Base-by-base conservation (phyloP, 2,797 vertebrate species). In the Gephyroberyx darwinii region DNA sequence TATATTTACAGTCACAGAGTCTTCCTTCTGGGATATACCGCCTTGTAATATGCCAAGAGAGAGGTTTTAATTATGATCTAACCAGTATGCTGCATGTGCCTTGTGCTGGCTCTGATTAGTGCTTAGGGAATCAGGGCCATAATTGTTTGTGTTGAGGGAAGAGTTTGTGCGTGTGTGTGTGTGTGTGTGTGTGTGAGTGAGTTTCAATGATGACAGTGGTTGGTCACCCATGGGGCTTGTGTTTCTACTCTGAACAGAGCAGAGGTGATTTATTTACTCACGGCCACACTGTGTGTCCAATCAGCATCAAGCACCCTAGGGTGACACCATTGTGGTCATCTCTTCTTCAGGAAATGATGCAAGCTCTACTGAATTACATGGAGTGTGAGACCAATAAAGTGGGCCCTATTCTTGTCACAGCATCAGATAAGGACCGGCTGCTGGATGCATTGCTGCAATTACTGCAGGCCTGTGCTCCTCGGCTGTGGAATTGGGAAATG, bases 11-110 rank as follows among this genome's bases (percentile, higher is more conserved):
- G 85, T 85, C 82, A 82, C 84, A 83, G 77, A 85, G 77, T 82
- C 57, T 77, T 87, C 75, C 91, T 86, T 85, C 69, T 86, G 87
- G 89, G 91, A 91, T 61, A 91, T 61, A 75, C 33, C 80, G 86
- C 66, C 86, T 85, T 74, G 65, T 89, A 91, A 93, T 93, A 89
- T 87, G 90, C 89, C 91, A 88, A 86, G 91, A 91, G 91, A 93
- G 88, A 92, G 90, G 91, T 92, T 93, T 93, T 93, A 94, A 94
- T 94, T 93, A 93, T 90, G 91, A 92, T 93, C 91, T 90, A 90
- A 86, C 89, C 83, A 90, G 88, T 84, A 81, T 82, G 84, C 88
- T 87, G 86, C 88, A 88, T 92, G 90, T 84, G 90, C 83, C 90
- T 92, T 83, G 83, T 93, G 89, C 90, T 90, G 86, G 86, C 87